Evolutionary conservation across 30 jellyfish, hydroid and myxozoan genomes (phyloP), one percentile per base, ranked within the genome.

Genomic region (Sanderia malayensis): DNA sequence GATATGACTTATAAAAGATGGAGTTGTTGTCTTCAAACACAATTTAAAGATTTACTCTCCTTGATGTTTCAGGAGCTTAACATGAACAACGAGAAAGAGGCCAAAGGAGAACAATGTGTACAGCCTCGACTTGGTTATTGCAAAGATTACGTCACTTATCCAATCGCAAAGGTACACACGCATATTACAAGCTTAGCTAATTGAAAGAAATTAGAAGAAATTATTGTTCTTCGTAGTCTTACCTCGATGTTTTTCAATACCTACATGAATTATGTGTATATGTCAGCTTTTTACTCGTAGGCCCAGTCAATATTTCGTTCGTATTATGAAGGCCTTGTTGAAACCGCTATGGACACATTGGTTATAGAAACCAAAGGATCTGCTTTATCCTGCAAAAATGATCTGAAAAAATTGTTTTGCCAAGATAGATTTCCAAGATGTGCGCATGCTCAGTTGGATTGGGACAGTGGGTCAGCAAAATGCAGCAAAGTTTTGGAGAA

Each of bases 351-450:
- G 49, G 83, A 67, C 41, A 2, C 58, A 25, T 27, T 80, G 65
- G 34, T 72, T 4, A 59, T 70, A 0, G 57, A 59, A 24, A 67
- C 76, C 6, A 47, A 58, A 45, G 84, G 92, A 1, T 44, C 69
- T 2, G 32, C 45, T 2, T 26, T 45, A 1, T 32, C 61, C 8
- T 80, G 92, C 70, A 53, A 70, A 32, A 37, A 58, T 28, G 66
- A 80, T 10, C 52, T 80, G 32, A 67, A 44, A 26, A 15, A 23
- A 19, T 8, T 80, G 24, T 37, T 80, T 31, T 80, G 92, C 84
- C 46, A 65, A 45, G 92, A 80, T 23, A 31, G 84, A 21, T 80
- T 80, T 20, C 92, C 92, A 29, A 45, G 79, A 27, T 80, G 92
- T 59, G 20, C 30, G 21, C 71, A 69, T 2, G 63, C 22, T 1